A percentile compares a stretch with the other conserved stretches of the same genome.
Evolutionary conservation across 2,797 vertebrate species (phyloP).

Genomic region (Bothrops alternatus): DNA sequence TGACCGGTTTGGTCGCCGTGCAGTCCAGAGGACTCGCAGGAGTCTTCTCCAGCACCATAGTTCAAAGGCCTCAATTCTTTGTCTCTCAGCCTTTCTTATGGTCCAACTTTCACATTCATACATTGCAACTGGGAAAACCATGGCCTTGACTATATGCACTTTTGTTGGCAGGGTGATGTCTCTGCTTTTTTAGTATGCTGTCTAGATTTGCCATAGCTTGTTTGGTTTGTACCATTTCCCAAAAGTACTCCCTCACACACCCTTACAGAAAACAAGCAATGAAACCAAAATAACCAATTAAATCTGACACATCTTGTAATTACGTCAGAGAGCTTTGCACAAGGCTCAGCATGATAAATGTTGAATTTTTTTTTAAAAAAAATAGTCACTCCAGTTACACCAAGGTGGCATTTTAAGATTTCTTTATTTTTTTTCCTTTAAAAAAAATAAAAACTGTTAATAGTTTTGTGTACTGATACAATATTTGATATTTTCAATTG

Average conservation of each 20-base stretch:
- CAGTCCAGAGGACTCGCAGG: too few species aligned
- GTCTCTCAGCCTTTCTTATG: too few species aligned
- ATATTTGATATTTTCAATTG: constrained; percentile 26
- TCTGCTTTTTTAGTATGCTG: too few species aligned
- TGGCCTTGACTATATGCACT: too few species aligned
- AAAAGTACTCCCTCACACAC: not conserved
- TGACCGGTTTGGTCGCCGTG: too few species aligned
- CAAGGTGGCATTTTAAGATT: not conserved
- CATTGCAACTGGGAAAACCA: too few species aligned
- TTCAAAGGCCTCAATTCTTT: too few species aligned
- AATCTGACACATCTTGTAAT: not conserved
- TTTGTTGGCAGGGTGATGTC: too few species aligned
- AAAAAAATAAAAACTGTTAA: not conserved
- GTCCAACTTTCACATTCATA: too few species aligned
- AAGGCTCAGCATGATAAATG: not conserved
- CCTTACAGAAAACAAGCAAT: not conserved
- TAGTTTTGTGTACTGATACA: not conserved
- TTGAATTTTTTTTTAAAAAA: not conserved
- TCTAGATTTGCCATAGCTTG: too few species aligned
- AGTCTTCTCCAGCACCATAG: too few species aligned
- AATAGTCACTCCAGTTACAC: not conserved
- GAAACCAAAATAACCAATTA: not conserved
- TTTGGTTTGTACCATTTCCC: not conserved
- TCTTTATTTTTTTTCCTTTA: not conserved
- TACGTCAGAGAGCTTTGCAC: not conserved